Evolutionary conservation across 2,888 invertebrate species (phyloP), one percentile per base, ranked within the genome.

Genomic region (Caenorhabditis sp.): DNA sequence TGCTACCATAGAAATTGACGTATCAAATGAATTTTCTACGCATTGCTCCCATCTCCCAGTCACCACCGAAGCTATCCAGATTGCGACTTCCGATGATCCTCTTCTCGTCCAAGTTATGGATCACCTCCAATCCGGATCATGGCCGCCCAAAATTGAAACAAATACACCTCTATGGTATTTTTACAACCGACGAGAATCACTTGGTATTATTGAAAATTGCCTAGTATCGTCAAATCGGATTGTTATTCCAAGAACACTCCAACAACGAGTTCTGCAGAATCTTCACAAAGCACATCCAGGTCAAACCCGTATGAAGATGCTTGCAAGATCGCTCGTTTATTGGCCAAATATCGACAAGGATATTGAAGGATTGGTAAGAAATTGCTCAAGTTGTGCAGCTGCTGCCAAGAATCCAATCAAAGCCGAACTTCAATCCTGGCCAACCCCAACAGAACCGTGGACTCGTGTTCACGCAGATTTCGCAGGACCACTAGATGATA

Each of bases 201-300:
- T 66, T 12, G 23, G 23, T 3, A 60, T 76, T 53, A 31, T 56
- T n/a, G 10, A 64, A 12, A 60, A 59, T 38, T 65, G 63, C 38
- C 43, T 76, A 17, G 21, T 76, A 50, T 63, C 54, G n/a, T 53
- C 54, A 2, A n/a, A 60, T 77, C 63, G 86, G 70, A 76, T 86
- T 12, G 72, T 85, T 17, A 76, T 85, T 12, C 87, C 85, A 17
- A 21, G 50, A 17, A 63, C 58, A 23, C 75, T 82, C 7, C 77
- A 67, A 27, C 49, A 54, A 20, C 36, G 59, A 14, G 74, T 85
- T 0, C 65, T 87, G 14, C 60, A 69, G 12, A 73, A 77, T 59
- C 63, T 87, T 1, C 86, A 85, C 74, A 58, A 66, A 17, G 78
- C 80, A 5, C 87, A 87, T 67, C 74, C 82, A 5, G 87, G 87